Evolutionary conservation across 2,888 invertebrate species (phyloP), one percentile per base, ranked within the genome.

Genomic region (Venustoraphidia nigricollis): DNA sequence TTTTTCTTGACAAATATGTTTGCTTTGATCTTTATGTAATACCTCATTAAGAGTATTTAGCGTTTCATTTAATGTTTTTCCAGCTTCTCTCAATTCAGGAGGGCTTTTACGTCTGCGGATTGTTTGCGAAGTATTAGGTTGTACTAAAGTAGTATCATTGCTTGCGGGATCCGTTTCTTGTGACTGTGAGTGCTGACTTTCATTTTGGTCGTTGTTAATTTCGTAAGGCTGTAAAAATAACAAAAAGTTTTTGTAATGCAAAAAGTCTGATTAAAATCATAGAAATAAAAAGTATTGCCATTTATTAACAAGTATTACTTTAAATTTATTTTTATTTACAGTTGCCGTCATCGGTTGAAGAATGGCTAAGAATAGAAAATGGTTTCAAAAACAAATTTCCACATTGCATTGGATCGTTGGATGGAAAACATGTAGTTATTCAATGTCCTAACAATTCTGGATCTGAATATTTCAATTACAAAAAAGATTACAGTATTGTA

Each of bases 381-480:
- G 27, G 38, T 27, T 44, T 10, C 17, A 17, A 17, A 17, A 17
- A 17, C 17, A 10, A 17, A 42, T 38, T 38, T 38, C 38, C 38
- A 10, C 38, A 38, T 38, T 38, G 38, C 11, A 10, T 38, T 38
- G 38, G 38, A 10, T 10, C 38, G 38, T 17, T 17, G 17, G 17
- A 17, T 17, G 17, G 17, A 17, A 59, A 57, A 50, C 59, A 60
- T 51, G 53, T 58, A 35, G 46, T 52, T 10, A 50, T 59, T 35
- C 51, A 55, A 48, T 41, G 48, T 34, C 59, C 59, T n/a, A 5
- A 27, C 10, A 46, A 56, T 27, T 51, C 50, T 27, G 57, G 57
- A 10, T 53, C 56, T 17, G 52, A 57, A 47, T 59, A 52, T 45
- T 56, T 49, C 47, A 60, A 60, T 51, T 58, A 59, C 51, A 59